These are phyloP conservation scores for Bursaphelenchus okinawaensis DNA, from an alignment of 2,888 invertebrate species.

Conservation along the genomic window DNA sequence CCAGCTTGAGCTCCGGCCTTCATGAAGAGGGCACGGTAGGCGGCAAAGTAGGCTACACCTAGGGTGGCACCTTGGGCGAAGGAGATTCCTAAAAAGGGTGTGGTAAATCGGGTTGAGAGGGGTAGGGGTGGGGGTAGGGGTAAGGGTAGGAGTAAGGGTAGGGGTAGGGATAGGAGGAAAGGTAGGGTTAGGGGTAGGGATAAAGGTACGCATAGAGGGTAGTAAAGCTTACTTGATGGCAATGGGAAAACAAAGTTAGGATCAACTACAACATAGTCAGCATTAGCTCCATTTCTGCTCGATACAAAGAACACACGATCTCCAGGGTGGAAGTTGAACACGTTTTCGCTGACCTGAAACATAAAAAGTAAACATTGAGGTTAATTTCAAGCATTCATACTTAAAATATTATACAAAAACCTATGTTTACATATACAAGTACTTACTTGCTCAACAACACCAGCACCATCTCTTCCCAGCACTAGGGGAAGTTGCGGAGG, in stretches of 20 bases:
- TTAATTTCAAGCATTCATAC: no score
- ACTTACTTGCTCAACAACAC: slow-evolving; percentile 62
- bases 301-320: slow-evolving; percentile 51
- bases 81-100: slow-evolving; percentile 52
- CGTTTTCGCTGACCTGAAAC: slow-evolving; percentile 32
- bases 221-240: slow-evolving; percentile 31
- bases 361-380: background rate
- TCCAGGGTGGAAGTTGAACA: slow-evolving; percentile 35
- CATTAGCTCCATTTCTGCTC: slow-evolving; percentile 60
- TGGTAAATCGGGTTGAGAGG: no score
- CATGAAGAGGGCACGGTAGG: slow-evolving; percentile 62
- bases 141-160: no score
- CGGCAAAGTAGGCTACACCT: slow-evolving; percentile 64
- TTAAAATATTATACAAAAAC: no score
- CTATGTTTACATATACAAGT: no score
- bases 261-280: slow-evolving; percentile 60
- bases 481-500: slow-evolving; percentile 62
- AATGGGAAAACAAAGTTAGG: slow-evolving; percentile 55
- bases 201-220: slow-evolving; percentile 9
- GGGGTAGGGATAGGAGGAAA: no score
- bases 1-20: slow-evolving; percentile 22
- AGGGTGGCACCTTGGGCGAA: slow-evolving; percentile 64
- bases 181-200: no score
- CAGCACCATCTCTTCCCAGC: slow-evolving; percentile 64
- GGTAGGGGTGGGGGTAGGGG: no score